Base-by-base conservation (phyloP, 2,888 invertebrate species). In the Sphaeridia pumilis region DNA sequence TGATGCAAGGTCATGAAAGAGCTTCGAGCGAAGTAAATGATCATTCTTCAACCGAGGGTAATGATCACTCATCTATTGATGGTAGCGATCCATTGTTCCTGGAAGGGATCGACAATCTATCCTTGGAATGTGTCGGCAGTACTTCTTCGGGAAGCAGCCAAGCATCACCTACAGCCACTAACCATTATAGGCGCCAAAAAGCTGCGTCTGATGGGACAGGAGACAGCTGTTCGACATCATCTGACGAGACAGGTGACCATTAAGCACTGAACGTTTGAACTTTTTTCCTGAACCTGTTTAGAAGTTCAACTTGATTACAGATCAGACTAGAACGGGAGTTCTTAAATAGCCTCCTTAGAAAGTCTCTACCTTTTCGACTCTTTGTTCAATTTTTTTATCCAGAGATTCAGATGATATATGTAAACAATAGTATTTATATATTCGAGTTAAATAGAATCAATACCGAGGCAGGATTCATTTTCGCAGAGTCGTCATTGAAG, bases 41-140 rank as follows among this genome's bases (percentile, higher is more conserved):
- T 25, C 50, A 50, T 17, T 3, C 17, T 22, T 17, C 46, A 10
- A 35, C 45, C 14, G 51, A 51, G 38, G 46, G 51, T 20, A 42
- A 51, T n/a, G 46, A 47, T 24, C 47, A 47, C 5, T 47, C 36
- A 12, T 47, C 47, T 36, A 28, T 47, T n/a, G 47, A 46, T 28
- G 46, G 46, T 26, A 38, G 28, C 7, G 46, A 52, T 25, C n/a
- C 21, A 4, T 21, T 45, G 34, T 52, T 26, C 31, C 24, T 52
- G 28, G 46, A 46, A 21, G 41, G 46, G 41, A 41, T 52, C 46
- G 46, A 46, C 27, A 46, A 46, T 28, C 25, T 47, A 22, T 46
- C 52, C 17, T 46, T 52, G 27, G 46, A 46, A 7, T 47, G 47
- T 28, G 24, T 47, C 17, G 47, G 36, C 36, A 27, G 22, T 34